These are phyloP conservation scores for Ailuropoda melanoleuca DNA, from an alignment of 2,113 vertebrate species.

Conservation along the genomic window DNA sequence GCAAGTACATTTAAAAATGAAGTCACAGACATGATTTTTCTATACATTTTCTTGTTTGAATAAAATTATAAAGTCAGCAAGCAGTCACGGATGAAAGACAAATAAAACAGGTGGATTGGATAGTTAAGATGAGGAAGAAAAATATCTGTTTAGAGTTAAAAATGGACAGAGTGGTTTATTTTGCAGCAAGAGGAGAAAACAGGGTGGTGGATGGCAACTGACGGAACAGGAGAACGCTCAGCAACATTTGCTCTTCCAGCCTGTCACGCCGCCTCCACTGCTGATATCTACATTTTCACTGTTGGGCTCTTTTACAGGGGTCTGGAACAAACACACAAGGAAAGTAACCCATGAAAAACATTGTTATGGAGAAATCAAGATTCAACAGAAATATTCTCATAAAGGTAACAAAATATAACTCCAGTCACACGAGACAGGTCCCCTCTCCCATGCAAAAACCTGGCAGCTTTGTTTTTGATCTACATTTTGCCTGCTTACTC, in stretches of 20 bases:
- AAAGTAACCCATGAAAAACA: conserved; percentile 51
- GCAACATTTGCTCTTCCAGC: conserved; percentile 99
- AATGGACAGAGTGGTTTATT: conserved; percentile 92
- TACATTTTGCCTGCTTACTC: background rate
- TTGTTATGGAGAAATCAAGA: background rate
- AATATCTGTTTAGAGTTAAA: conserved; percentile 85
- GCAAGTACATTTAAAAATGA: conserved; percentile 86
- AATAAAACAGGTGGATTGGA: conserved; percentile 79
- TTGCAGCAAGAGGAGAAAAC: conserved; percentile 87
- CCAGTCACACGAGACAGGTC: background rate
- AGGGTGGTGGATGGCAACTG: conserved; percentile 81
- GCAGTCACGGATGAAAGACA: conserved; percentile 87
- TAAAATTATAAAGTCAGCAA: conserved; percentile 90
- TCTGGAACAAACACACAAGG: conserved; percentile 87
- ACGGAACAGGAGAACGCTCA: conserved; percentile 86
- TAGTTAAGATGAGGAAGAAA: conserved; percentile 85
- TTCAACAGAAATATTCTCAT: background rate
- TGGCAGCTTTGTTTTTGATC: background rate
- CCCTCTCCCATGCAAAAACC: background rate
- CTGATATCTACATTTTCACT: conserved; percentile 99
- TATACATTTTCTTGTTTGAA: conserved; percentile 86
- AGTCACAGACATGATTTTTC: conserved; percentile 93
- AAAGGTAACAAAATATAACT: background rate
- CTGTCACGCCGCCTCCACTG: conserved; percentile 95
- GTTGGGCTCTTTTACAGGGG: conserved; percentile 99